Base-by-base conservation (phyloP, 2,888 invertebrate species). In the Drosophila nr. perissopoda region DNA sequence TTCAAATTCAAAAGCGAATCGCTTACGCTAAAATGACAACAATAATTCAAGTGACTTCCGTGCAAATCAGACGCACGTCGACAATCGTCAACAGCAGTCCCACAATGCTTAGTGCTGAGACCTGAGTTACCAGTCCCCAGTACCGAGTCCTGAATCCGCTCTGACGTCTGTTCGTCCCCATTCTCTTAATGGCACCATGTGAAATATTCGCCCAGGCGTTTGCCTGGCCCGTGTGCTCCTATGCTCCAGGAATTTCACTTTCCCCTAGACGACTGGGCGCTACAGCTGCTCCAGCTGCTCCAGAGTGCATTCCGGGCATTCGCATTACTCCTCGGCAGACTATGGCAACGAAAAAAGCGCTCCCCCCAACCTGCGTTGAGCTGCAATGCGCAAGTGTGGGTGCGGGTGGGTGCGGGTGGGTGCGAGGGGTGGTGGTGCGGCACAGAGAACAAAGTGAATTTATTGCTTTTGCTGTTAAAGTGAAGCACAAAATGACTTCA, bases 401-500 rank as follows among this genome's bases (percentile, higher is more conserved):
- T 51, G 38, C 2, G n/a, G 33, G 13, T 0, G 7, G 49, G 27
- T 18, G n/a, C 8, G 2, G 18, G 13, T 0, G 7, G 49, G 27
- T 18, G n/a, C 8, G 2, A 10, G 1, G 5, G 5, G 21, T 13
- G 13, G 21, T 4, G 11, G 4, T 25, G 46, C 66, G 69, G 31
- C 40, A 56, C 29, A 49, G 40, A 51, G 63, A 62, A 66, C 42
- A 79, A 79, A 79, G 76, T 82, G 74, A 89, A 86, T 86, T 89
- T 86, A 86, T 86, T 88, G 86, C 89, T 76, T 72, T 81, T 73
- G 72, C 79, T 74, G 82, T 73, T 79, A 81, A 84, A 82, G 88
- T 82, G 81, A 86, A 86, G 88, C 83, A 88, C 83, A 88, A 89
- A 86, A 85, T 83, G 89, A 89, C 85, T 84, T 86, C 89, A 89